These are phyloP conservation scores for Leptocoma aspasia DNA, from an alignment of 2,113 vertebrate species.

Conservation along the genomic window DNA sequence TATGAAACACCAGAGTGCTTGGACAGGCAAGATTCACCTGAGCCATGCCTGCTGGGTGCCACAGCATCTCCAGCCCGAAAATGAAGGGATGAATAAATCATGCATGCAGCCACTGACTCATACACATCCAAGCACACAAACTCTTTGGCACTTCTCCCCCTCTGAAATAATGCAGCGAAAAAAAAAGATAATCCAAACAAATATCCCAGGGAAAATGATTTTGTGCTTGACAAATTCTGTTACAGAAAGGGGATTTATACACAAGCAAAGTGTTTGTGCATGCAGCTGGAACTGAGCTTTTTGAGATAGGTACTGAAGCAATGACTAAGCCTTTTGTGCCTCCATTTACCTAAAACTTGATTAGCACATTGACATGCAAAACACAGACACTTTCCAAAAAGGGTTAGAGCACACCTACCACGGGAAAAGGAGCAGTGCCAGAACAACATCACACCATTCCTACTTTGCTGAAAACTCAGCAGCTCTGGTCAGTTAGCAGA, in stretches of 20 bases:
- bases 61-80: neutral
- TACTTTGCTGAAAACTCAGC: neutral
- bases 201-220: neutral
- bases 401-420: neutral
- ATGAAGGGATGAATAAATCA: neutral
- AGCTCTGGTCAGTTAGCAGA: neutral
- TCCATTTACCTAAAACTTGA: neutral
- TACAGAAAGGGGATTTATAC: neutral
- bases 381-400: neutral
- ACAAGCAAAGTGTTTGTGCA: neutral
- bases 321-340: neutral
- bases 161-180: neutral
- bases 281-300: neutral
- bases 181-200: neutral
- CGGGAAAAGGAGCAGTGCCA: neutral
- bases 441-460: neutral
- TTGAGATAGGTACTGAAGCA: neutral
- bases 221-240: neutral
- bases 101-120: neutral
- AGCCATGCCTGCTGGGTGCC: neutral
- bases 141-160: neutral
- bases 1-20: neutral
- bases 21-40: neutral
- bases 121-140: neutral
- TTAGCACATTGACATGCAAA: neutral